Conservation (phyloP, 2,888 invertebrate species). For the Carpatolechia fugitivella region DNA sequence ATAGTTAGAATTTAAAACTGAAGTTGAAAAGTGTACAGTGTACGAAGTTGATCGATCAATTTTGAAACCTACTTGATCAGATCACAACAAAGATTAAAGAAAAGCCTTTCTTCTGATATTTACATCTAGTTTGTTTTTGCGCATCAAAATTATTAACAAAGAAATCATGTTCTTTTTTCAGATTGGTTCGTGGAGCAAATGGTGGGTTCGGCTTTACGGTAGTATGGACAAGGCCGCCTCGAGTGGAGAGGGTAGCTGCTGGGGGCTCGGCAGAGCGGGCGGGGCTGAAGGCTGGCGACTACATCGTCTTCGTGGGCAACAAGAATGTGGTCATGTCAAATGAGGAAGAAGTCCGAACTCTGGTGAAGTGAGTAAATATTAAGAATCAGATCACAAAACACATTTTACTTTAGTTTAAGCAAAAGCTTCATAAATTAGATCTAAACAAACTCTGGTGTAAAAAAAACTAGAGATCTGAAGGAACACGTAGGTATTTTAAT, state of each 20-base stretch:
- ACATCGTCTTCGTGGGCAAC: constrained; percentile 92
- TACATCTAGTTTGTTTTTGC: no score
- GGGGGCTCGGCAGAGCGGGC: constrained; percentile 90
- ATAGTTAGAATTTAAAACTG: no score
- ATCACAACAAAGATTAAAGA: no score
- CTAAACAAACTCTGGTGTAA: not conserved
- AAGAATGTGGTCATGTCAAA: constrained; percentile 91
- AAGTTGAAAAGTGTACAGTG: no score
- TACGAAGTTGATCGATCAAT: no score
- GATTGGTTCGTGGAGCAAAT: constrained; percentile 69
- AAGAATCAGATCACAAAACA: no score
- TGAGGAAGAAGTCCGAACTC: constrained; percentile 81
- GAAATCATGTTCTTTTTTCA: constrained; percentile 30
- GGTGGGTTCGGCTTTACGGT: constrained; percentile 92
- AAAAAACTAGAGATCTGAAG: not conserved
- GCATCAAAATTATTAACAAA: no score
- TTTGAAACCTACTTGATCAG: no score
- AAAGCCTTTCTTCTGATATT: not conserved
- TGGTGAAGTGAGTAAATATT: constrained; percentile 86
- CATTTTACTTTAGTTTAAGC: no score
- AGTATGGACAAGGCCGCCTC: constrained; percentile 93
- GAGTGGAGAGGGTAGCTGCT: constrained; percentile 90
- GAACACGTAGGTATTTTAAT: no score
- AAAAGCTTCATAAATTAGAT: no score
- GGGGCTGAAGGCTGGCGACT: constrained; percentile 90